Evolutionary conservation across 2,797 vertebrate genomes (phyloP).

Genomic region (Lutjanus campechanus): DNA sequence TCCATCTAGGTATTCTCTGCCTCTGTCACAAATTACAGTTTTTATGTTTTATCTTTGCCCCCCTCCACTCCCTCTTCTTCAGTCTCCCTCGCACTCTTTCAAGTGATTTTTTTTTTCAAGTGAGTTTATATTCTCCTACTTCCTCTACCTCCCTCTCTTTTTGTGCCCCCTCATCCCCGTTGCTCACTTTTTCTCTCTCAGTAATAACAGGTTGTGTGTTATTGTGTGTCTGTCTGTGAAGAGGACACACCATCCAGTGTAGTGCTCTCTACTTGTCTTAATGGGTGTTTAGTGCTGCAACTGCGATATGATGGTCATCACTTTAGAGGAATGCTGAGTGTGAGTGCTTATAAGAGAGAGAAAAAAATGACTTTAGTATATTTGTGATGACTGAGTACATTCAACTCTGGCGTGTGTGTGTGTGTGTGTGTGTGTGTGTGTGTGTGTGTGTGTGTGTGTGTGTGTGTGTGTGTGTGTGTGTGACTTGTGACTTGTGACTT

Average conservation of each 20-base stretch:
- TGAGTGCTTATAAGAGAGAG: slow-evolving; percentile 46
- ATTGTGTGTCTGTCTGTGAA: slow-evolving; percentile 77
- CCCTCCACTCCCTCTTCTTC: slow-evolving; percentile 44
- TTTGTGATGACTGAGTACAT: slow-evolving; percentile 52
- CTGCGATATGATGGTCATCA: slow-evolving; percentile 70
- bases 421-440: not conserved
- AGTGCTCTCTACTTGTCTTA: slow-evolving; percentile 79
- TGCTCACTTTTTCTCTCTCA: slow-evolving; percentile 25
- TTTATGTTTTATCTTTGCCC: slow-evolving; percentile 66
- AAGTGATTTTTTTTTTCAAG: slow-evolving; percentile 70
- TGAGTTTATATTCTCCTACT: slow-evolving; percentile 59
- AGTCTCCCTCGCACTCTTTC: slow-evolving; percentile 50
- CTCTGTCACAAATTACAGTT: slow-evolving; percentile 72
- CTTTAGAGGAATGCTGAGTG: slow-evolving; percentile 74
- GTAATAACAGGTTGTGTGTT: slow-evolving; percentile 82
- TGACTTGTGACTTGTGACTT: not conserved
- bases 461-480: slow-evolving; percentile 3
- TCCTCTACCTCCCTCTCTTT: slow-evolving; percentile 33
- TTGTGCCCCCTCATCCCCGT: slow-evolving; percentile 6
- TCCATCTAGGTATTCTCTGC: slow-evolving; percentile 59
- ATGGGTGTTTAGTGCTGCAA: slow-evolving; percentile 75
- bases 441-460: slow-evolving; percentile 5
- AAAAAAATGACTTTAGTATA: slow-evolving; percentile 18
- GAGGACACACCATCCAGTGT: slow-evolving; percentile 73
- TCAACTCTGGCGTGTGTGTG: slow-evolving; percentile 35